Conservation (phyloP, 92 coral and sea anemone species). For the Palythoa heliodiscus region DNA sequence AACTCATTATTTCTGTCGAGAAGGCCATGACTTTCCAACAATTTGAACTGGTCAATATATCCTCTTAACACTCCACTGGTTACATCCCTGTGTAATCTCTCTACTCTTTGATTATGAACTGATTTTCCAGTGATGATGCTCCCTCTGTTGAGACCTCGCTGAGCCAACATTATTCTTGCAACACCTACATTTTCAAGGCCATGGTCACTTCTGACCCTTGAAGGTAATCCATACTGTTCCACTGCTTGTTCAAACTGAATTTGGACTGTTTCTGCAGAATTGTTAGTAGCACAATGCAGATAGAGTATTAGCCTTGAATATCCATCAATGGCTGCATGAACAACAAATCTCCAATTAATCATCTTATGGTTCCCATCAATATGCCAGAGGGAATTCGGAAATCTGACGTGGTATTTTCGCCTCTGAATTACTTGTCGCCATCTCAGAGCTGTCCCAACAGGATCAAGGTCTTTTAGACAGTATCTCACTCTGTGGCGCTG, state of each 20-base stretch:
- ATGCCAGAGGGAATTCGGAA: constrained; percentile 11
- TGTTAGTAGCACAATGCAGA: constrained; percentile 24
- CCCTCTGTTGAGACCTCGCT: neutral
- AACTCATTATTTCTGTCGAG: constrained; percentile 34
- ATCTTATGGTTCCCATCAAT: constrained; percentile 4
- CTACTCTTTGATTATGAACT: constrained; percentile 18
- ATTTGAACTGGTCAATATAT: constrained; percentile 10
- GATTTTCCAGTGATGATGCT: neutral
- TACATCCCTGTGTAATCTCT: constrained; percentile 41
- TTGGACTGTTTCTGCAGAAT: constrained; percentile 2
- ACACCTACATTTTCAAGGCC: constrained; percentile 12
- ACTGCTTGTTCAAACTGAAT: constrained; percentile 12
- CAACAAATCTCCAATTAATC: neutral
- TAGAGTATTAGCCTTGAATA: constrained; percentile 22
- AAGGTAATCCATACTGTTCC: constrained; percentile 15
- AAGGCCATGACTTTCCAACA: constrained; percentile 41
- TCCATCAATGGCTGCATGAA: constrained; percentile 21
- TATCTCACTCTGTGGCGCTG: constrained; percentile 19
- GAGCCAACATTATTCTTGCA: constrained; percentile 3
- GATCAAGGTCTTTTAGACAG: constrained; percentile 14
- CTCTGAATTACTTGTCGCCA: constrained; percentile 16
- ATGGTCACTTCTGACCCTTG: constrained; percentile 5
- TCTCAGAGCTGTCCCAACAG: constrained; percentile 16
- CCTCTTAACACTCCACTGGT: constrained; percentile 15
- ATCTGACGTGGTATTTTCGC: constrained; percentile 11